Evolutionary conservation across 1,140 invertebrate species (phyloP).

Genomic region (Pseudomyrmex gracilis): DNA sequence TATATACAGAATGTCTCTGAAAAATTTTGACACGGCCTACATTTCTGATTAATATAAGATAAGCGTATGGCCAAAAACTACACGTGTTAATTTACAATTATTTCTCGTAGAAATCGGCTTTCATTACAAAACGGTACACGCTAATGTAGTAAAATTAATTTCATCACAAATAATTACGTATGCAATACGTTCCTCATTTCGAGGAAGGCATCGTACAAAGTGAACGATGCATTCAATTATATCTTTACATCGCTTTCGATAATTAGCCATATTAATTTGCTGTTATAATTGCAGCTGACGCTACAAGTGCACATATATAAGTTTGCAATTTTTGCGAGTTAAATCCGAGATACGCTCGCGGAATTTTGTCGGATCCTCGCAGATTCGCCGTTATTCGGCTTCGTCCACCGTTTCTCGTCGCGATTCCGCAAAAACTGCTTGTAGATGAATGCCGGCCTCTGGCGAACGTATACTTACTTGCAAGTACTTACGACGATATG

Average conservation of each 20-base stretch:
- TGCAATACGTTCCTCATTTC: neutral
- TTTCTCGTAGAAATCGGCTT: neutral
- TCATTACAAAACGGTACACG: slow-evolving; percentile 28
- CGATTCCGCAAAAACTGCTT: slow-evolving; percentile 45
- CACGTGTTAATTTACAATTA: slow-evolving; percentile 3
- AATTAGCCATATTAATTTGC: slow-evolving; percentile 35
- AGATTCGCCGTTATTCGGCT: slow-evolving; percentile 28
- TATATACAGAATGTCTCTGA: too few relatives aligned
- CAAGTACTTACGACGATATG: slow-evolving; percentile 22
- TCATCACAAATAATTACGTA: neutral
- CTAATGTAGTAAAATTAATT: slow-evolving; percentile 22
- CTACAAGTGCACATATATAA: neutral
- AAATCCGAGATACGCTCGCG: neutral
- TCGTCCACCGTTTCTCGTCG: slow-evolving; percentile 17
- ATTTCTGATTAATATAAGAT: too few relatives aligned
- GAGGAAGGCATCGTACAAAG: neutral
- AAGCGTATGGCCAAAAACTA: neutral
- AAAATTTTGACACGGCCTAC: too few relatives aligned
- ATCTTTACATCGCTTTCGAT: slow-evolving; percentile 7
- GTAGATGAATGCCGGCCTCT: slow-evolving; percentile 14
- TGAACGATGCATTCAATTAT: slow-evolving; percentile 32
- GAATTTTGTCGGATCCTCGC: slow-evolving; percentile 1
- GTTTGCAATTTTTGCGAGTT: neutral
- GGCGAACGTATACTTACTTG: slow-evolving; percentile 16
- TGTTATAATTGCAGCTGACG: slow-evolving; percentile 7